These are phyloP conservation scores for Shinisaurus crocodilurus DNA, from an alignment of 2,113 vertebrate species.

Conservation along the genomic window DNA sequence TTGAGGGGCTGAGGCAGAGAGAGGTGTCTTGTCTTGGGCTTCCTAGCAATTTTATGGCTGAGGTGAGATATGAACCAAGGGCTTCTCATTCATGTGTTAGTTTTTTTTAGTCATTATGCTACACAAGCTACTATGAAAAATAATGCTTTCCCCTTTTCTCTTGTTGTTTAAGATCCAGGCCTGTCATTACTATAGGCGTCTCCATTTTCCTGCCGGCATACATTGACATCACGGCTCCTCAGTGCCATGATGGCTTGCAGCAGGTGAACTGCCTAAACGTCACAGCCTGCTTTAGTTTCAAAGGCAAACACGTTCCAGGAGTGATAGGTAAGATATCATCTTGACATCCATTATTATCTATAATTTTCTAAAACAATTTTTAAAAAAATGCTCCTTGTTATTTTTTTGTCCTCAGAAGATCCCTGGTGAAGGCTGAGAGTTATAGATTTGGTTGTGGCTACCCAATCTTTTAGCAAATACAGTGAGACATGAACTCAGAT, in stretches of 20 bases:
- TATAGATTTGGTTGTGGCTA: too few species aligned
- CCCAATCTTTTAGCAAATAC: not conserved
- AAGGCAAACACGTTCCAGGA: constrained; percentile 88
- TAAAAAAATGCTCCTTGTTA: not conserved
- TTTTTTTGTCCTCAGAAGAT: not conserved
- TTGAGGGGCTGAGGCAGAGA: not conserved
- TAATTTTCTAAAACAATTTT: not conserved
- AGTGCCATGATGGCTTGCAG: constrained; percentile 91
- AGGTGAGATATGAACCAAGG: not conserved
- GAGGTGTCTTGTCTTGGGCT: not conserved
- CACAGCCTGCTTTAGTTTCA: constrained; percentile 88
- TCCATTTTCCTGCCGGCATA: constrained; percentile 89
- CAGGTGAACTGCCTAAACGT: constrained; percentile 90
- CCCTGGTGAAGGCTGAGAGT: not conserved
- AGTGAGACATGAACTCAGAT: not conserved
- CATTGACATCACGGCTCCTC: constrained; percentile 95
- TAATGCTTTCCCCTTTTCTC: not conserved
- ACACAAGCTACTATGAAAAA: not conserved
- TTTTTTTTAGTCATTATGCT: not conserved
- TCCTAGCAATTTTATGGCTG: not conserved
- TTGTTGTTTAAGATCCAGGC: constrained; percentile 81
- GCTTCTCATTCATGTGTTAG: not conserved
- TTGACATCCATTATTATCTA: not conserved
- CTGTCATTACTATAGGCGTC: constrained; percentile 90
- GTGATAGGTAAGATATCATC: constrained; percentile 86